phyloP scores from a whole-genome alignment of 2,113 vertebrate genomes.

The Pseudopipra pipra region DNA sequence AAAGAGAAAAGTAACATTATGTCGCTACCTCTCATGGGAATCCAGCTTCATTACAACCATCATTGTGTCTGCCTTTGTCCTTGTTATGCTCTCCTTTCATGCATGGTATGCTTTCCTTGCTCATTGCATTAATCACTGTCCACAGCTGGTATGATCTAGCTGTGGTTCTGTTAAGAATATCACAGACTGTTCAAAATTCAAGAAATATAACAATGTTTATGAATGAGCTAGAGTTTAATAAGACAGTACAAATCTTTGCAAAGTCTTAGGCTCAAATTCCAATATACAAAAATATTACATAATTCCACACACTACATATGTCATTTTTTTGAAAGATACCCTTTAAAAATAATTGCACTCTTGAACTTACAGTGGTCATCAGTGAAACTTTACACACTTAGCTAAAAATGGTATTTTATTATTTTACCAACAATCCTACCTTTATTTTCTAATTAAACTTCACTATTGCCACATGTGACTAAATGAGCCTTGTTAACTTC shows the following conservation, averaged over 20 bases:
- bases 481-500: background rate
- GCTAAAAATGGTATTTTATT: background rate
- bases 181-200: conserved; percentile 3
- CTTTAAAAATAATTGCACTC: background rate
- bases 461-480: background rate
- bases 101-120: background rate
- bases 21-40: background rate
- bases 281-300: background rate
- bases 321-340: background rate
- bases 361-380: background rate
- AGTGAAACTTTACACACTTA: background rate
- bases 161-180: background rate
- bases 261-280: background rate
- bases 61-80: background rate
- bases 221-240: conserved; percentile 5
- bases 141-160: background rate
- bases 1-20: background rate
- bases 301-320: background rate
- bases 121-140: background rate
- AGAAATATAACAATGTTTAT: background rate
- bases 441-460: background rate
- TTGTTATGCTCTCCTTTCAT: background rate
- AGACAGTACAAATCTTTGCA: background rate
- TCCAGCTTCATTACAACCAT: background rate
- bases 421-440: background rate